A percentile compares a stretch with the other conserved stretches of the same genome.
These are phyloP conservation scores for Brachionus manjavacas DNA, from an alignment of 1,140 invertebrate genomes.

Conservation along the genomic window DNA sequence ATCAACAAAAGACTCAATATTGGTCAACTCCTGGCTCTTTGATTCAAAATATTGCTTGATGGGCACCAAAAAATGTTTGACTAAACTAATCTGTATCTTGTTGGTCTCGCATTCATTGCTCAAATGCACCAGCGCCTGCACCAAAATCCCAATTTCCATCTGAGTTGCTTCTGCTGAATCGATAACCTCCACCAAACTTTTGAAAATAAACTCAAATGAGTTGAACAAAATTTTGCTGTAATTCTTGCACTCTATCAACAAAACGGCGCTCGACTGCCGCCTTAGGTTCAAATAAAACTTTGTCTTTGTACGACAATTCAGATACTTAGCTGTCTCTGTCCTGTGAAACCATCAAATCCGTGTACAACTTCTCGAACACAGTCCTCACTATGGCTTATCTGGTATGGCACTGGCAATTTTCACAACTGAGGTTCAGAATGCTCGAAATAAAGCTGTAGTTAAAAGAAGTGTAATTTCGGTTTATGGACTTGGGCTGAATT, in stretches of 20 bases:
- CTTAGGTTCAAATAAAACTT: not conserved
- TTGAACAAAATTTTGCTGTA: not conserved
- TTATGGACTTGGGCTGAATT: not conserved
- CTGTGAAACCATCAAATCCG: not conserved
- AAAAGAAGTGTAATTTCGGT: conserved; percentile 29
- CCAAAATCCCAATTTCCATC: conserved; percentile 28
- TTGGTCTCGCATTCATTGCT: conserved; percentile 14
- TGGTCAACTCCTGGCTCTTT: not conserved
- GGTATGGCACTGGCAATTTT: not conserved
- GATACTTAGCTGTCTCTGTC: not conserved
- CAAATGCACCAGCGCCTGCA: conserved; percentile 29
- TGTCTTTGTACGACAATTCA: not conserved
- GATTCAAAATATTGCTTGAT: not conserved
- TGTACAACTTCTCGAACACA: conserved; percentile 26
- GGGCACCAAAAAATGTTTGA: not conserved
- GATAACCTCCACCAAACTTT: not conserved
- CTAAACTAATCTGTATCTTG: not conserved
- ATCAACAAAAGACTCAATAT: not conserved
- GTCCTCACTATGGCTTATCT: not conserved
- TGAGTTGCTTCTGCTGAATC: not conserved
- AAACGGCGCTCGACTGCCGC: not conserved
- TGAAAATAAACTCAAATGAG: not conserved
- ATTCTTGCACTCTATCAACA: conserved; percentile 17
- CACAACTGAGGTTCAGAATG: not conserved
- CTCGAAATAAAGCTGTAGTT: conserved; percentile 26